Percentiles rank a stretch among this genome's conserved stretches.
Evolutionary conservation across 2,113 vertebrate species (phyloP).

Genomic region (Ancistrus triradiatus): DNA sequence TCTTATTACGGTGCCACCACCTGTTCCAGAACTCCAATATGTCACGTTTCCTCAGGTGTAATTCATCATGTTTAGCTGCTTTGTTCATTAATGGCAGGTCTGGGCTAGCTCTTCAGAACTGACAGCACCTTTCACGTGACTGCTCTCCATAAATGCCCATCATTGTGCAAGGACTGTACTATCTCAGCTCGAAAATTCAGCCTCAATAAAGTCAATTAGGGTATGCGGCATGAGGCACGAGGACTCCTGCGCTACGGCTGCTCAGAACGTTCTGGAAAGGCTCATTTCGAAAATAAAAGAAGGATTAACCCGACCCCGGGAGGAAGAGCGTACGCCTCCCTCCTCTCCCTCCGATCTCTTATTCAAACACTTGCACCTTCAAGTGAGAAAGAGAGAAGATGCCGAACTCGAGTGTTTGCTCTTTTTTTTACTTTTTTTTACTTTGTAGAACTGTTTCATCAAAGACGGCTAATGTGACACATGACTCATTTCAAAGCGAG

Average conservation of each 20-base stretch:
- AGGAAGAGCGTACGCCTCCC: constrained; percentile 30
- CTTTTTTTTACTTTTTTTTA: too few species aligned
- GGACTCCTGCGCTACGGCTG: constrained; percentile 11
- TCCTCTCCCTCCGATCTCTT: constrained; percentile 3
- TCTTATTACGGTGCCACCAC: too few species aligned
- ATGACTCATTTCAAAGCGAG: constrained; percentile 24
- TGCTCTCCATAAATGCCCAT: background rate
- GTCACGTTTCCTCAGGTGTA: too few species aligned
- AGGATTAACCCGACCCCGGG: constrained; percentile 39
- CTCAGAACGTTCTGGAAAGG: constrained; percentile 37
- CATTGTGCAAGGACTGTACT: constrained; percentile 4
- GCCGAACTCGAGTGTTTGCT: constrained; percentile 18
- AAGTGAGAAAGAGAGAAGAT: constrained; percentile 1
- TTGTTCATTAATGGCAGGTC: constrained; percentile 13
- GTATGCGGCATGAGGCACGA: constrained; percentile 31
- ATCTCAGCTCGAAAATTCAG: constrained; percentile 35
- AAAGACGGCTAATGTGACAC: constrained; percentile 39
- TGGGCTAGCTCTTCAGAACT: constrained; percentile 18
- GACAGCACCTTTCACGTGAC: constrained; percentile 25
- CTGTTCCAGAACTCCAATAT: too few species aligned
- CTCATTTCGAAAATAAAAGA: constrained; percentile 36
- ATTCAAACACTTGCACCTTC: constrained; percentile 33
- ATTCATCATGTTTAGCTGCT: background rate
- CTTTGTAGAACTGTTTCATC: constrained; percentile 35
- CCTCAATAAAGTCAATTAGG: constrained; percentile 39